phyloP scores from a whole-genome alignment of 2,113 vertebrate genomes.

The Tragelaphus imberbis region DNA sequence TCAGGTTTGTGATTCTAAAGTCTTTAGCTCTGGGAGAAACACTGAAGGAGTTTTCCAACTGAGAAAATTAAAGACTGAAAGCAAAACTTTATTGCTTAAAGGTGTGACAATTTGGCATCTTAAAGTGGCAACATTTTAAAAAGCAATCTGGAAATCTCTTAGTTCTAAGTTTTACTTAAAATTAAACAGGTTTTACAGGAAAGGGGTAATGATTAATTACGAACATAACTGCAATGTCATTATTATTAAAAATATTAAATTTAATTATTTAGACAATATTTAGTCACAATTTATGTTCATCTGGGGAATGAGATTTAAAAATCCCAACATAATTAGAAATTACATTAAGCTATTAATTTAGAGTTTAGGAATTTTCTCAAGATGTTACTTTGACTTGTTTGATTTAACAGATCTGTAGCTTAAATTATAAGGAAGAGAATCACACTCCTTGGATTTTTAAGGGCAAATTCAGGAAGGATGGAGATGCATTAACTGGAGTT shows the following conservation, averaged over 20 bases:
- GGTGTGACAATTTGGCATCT: background rate
- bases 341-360: constrained; percentile 49
- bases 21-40: background rate
- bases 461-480: background rate
- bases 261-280: constrained; percentile 68
- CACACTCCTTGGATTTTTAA: background rate
- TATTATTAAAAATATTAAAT: constrained; percentile 63
- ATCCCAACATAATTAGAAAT: constrained; percentile 57
- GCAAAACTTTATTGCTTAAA: background rate
- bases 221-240: constrained; percentile 34
- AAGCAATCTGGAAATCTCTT: background rate
- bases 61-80: background rate
- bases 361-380: background rate
- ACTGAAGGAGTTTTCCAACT: background rate
- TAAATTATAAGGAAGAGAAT: background rate
- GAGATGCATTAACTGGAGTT: too few relatives aligned
- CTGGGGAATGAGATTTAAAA: constrained; percentile 45
- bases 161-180: constrained; percentile 9
- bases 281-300: constrained; percentile 56
- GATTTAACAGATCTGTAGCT: background rate
- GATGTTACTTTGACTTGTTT: background rate
- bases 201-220: constrained; percentile 19
- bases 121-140: background rate
- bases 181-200: constrained; percentile 8
- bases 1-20: background rate